A percentile compares a stretch with the other conserved stretches of the same genome.
Evolutionary conservation across 2,113 vertebrate species (phyloP).

Genomic region (Paraplagusia blochii): DNA sequence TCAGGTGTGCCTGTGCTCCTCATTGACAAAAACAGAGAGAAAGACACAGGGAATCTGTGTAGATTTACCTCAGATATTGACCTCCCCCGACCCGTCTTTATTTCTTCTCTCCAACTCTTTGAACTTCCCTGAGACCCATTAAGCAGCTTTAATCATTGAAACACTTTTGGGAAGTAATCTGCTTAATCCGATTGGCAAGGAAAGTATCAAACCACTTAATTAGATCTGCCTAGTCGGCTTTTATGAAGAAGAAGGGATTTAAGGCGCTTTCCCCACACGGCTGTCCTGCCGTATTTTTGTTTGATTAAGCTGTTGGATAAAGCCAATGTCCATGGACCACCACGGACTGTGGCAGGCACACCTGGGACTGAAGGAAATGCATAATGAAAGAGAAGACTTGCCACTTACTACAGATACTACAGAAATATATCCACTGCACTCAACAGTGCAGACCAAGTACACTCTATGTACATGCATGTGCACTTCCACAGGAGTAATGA

Average conservation of each 20-base stretch:
- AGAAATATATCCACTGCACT: too few species aligned
- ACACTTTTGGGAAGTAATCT: constrained; percentile 71
- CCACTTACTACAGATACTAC: too few species aligned
- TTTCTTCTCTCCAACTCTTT: constrained; percentile 36
- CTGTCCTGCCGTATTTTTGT: constrained; percentile 46
- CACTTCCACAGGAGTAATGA: too few species aligned
- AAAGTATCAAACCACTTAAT: constrained; percentile 73
- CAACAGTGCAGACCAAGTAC: too few species aligned
- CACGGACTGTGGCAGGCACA: constrained; percentile 20
- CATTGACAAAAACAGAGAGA: constrained; percentile 6
- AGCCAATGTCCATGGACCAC: constrained; percentile 12
- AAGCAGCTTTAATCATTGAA: constrained; percentile 66
- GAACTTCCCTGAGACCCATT: constrained; percentile 62
- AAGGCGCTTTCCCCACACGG: constrained; percentile 61
- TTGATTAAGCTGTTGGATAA: constrained; percentile 45
- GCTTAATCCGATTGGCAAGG: constrained; percentile 68
- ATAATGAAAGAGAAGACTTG: not conserved
- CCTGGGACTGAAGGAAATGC: constrained; percentile 7
- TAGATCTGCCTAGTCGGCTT: constrained; percentile 64
- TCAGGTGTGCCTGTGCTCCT: constrained; percentile 8
- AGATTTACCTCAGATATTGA: constrained; percentile 21
- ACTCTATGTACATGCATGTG: too few species aligned
- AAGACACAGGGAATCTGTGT: constrained; percentile 10
- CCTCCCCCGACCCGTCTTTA: constrained; percentile 29
- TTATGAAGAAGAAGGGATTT: constrained; percentile 48